These are phyloP conservation scores for Caradrina clavipalpis DNA, from an alignment of 2,888 invertebrate genomes.

Conservation along the genomic window DNA sequence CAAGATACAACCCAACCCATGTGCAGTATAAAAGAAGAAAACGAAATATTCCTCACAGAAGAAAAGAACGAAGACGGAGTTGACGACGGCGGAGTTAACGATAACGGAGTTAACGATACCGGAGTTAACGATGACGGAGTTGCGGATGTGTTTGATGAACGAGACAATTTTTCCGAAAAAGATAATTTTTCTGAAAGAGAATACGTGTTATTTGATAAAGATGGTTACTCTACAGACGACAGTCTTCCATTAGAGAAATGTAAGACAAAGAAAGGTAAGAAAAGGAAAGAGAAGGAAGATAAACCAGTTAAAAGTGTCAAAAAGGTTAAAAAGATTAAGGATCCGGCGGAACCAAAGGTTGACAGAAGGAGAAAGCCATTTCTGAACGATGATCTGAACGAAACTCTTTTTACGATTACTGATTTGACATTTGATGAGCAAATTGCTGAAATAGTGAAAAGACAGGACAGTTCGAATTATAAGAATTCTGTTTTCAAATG, in stretches of 20 bases:
- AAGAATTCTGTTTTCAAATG: conserved; percentile 84
- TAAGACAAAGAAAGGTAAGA: conserved; percentile 65
- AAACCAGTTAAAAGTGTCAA: conserved; percentile 32
- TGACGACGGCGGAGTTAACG: conserved; percentile 9
- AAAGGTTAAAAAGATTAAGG: conserved; percentile 56
- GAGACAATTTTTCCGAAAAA: conserved; percentile 27
- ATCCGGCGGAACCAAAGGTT: conserved; percentile 73
- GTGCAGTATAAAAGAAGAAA: conserved; percentile 60
- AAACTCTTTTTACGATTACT: conserved; percentile 81
- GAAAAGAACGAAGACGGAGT: conserved; percentile 43
- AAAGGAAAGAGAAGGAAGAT: conserved; percentile 26
- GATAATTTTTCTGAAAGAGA: conserved; percentile 19
- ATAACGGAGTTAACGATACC: conserved; percentile 3
- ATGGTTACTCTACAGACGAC: conserved; percentile 76
- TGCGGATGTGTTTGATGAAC: conserved; percentile 12
- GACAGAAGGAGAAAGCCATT: conserved; percentile 83
- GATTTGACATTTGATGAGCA: conserved; percentile 82
- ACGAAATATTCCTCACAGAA: conserved; percentile 64
- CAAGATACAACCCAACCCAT: conserved; percentile 36
- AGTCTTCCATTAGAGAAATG: conserved; percentile 73
- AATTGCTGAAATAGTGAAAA: conserved; percentile 81
- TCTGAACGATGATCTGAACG: conserved; percentile 81
- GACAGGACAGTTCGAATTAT: conserved; percentile 81
- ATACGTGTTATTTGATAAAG: conserved; percentile 39
- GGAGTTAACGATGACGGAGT: conserved; percentile 5